These are phyloP conservation scores for Drosophila trapezifrons DNA, from an alignment of 1,140 invertebrate species.

Conservation along the genomic window DNA sequence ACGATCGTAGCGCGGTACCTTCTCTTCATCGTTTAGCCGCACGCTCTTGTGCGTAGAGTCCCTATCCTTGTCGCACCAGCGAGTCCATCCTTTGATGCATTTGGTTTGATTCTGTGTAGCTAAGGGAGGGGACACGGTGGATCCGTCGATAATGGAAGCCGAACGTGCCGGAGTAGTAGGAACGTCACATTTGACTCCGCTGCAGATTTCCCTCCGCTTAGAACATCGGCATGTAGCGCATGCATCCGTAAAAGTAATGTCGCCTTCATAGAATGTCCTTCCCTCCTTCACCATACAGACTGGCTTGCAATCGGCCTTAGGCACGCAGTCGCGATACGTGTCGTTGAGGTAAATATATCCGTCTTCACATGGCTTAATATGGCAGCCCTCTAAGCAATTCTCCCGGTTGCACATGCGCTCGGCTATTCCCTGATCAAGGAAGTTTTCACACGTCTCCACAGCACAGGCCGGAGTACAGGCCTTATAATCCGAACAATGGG, in stretches of 20 bases:
- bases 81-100: conserved; percentile 89
- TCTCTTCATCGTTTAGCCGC: conserved; percentile 79
- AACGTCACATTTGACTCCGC: conserved; percentile 87
- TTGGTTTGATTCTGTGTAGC: conserved; percentile 69
- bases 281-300: conserved; percentile 88
- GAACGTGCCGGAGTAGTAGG: conserved; percentile 53
- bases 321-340: conserved; percentile 89
- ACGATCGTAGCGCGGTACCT: conserved; percentile 75
- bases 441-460: conserved; percentile 92
- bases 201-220: conserved; percentile 88
- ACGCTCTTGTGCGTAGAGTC: conserved; percentile 75
- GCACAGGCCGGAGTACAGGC: conserved; percentile 93
- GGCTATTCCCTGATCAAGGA: conserved; percentile 86
- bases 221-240: conserved; percentile 91
- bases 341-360: conserved; percentile 89
- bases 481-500: conserved; percentile 90
- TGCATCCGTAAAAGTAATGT: conserved; percentile 89
- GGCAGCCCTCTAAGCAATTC: conserved; percentile 90
- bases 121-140: conserved; percentile 38
- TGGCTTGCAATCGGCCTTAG: conserved; percentile 88
- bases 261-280: conserved; percentile 90
- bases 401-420: conserved; percentile 89
- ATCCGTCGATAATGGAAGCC: conserved; percentile 36
- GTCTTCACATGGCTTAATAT: conserved; percentile 88
- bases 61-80: conserved; percentile 89